Evolutionary conservation across 2,113 vertebrate genomes (phyloP).

Genomic region (Syngnathus floridae): DNA sequence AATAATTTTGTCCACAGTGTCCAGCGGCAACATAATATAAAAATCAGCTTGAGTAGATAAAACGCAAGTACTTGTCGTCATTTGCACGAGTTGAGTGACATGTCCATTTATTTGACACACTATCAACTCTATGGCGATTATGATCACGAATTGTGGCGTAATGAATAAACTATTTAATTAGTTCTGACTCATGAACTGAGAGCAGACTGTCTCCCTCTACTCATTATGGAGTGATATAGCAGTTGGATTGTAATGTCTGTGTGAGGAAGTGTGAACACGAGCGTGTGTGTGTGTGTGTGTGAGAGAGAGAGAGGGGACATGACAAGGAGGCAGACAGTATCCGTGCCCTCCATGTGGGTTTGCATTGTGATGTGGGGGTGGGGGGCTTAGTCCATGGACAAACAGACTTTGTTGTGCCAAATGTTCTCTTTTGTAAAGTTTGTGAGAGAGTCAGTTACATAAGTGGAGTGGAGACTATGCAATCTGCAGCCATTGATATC

Average conservation of each 20-base stretch:
- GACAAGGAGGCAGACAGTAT: not conserved
- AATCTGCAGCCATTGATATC: constrained; percentile 39
- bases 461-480: constrained; percentile 17
- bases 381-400: not conserved
- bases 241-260: constrained; percentile 32
- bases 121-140: not conserved
- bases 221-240: constrained; percentile 34
- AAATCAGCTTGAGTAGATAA: not conserved
- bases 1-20: too few species aligned
- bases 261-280: constrained; percentile 31
- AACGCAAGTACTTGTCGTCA: not conserved
- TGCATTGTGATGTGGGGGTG: constrained; percentile 11
- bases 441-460: constrained; percentile 25
- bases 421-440: constrained; percentile 38
- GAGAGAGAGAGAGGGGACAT: not conserved
- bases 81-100: not conserved
- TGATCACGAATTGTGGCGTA: not conserved
- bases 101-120: not conserved
- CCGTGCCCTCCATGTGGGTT: constrained; percentile 9
- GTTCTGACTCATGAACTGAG: constrained; percentile 1
- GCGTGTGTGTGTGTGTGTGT: not conserved
- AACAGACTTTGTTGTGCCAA: constrained; percentile 18
- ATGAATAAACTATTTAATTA: not conserved
- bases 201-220: constrained; percentile 13
- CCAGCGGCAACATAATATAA: too few species aligned